Percentiles rank a stretch among this genome's conserved stretches.
phyloP scores from a whole-genome alignment of 2,797 vertebrate species.

The Eulemur rubriventer region DNA sequence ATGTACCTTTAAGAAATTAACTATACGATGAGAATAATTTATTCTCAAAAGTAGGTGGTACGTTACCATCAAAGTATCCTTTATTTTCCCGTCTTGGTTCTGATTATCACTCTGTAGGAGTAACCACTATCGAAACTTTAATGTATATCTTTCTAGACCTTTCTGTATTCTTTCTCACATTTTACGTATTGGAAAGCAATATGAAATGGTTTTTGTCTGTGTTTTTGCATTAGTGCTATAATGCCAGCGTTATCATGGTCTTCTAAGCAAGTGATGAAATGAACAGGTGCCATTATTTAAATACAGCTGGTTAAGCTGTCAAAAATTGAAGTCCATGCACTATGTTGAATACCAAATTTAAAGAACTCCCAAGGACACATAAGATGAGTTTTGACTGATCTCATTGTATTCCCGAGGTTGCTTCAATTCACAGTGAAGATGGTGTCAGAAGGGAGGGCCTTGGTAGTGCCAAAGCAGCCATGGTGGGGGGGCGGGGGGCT shows the following conservation, averaged over 20 bases:
- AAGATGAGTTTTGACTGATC: not conserved
- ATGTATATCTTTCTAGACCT: not conserved
- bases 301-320: not conserved
- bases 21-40: not conserved
- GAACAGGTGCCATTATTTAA: not conserved
- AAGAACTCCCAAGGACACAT: not conserved
- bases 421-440: not conserved
- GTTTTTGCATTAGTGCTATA: not conserved
- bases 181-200: not conserved
- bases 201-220: not conserved
- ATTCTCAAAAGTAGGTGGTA: not conserved
- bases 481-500: not conserved
- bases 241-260: not conserved
- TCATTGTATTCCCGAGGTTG: not conserved
- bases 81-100: not conserved
- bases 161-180: not conserved
- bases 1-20: not conserved
- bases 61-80: not conserved
- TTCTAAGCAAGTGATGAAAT: not conserved
- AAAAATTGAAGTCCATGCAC: not conserved
- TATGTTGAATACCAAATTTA: not conserved
- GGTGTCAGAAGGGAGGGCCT: not conserved
- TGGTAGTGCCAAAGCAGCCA: not conserved
- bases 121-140: not conserved
- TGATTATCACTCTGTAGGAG: not conserved